Evolutionary conservation across 1,140 invertebrate species (phyloP).

Genomic region (Mizuhopecten yessoensis): DNA sequence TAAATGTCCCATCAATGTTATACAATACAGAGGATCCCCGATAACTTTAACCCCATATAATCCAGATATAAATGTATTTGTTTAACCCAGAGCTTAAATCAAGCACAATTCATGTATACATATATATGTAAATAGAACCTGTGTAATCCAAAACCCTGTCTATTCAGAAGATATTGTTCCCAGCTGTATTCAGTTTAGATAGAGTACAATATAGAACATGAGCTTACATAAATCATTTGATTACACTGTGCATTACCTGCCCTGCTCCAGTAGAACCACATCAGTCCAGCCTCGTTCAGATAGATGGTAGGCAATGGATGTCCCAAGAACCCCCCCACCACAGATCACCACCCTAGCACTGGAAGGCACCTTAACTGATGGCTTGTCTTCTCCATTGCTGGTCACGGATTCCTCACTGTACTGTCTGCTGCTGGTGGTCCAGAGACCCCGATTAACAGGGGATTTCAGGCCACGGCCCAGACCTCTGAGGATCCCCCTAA

Average conservation of each 20-base stretch:
- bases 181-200: too few relatives aligned
- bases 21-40: too few relatives aligned
- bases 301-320: constrained; percentile 97
- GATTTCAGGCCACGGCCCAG: not conserved
- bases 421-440: not conserved
- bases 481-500: not conserved
- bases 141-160: too few relatives aligned
- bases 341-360: constrained; percentile 90
- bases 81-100: too few relatives aligned
- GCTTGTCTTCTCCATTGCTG: not conserved
- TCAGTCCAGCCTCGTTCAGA: constrained; percentile 91
- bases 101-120: too few relatives aligned
- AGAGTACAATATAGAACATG: too few relatives aligned
- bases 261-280: constrained; percentile 94
- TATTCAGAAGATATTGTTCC: too few relatives aligned
- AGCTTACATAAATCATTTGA: too few relatives aligned
- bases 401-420: not conserved
- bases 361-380: constrained; percentile 44
- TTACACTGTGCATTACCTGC: constrained; percentile 86
- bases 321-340: constrained; percentile 96
- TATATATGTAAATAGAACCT: too few relatives aligned
- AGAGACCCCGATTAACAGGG: not conserved
- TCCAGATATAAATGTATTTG: too few relatives aligned
- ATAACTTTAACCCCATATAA: too few relatives aligned
- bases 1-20: too few relatives aligned